A percentile compares a stretch with the other conserved stretches of the same genome.
phyloP scores from a whole-genome alignment of 2,888 invertebrate genomes.

The Pegoplata infirma region DNA sequence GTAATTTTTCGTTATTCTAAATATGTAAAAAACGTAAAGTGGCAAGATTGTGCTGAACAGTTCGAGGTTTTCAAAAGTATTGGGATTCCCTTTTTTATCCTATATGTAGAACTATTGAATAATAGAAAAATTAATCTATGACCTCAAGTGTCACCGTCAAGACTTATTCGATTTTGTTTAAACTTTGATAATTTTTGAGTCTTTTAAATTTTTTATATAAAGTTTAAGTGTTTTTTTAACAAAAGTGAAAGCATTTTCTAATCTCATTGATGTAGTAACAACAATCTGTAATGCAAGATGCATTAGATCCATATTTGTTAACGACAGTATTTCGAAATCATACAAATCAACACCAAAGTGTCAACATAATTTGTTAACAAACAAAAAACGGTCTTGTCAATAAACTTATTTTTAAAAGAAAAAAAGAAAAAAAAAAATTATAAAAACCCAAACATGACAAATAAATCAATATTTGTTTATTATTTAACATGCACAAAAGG shows the following conservation, averaged over 20 bases:
- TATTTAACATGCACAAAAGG: constrained; percentile 17
- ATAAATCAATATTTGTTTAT: constrained; percentile 3
- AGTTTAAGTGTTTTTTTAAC: too few species aligned
- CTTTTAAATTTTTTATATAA: too few species aligned
- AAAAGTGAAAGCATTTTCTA: background rate
- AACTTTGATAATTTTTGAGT: too few species aligned
- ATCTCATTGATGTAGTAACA: background rate
- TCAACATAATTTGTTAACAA: constrained; percentile 39
- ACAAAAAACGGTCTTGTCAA: constrained; percentile 40
- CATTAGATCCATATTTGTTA: constrained; percentile 39
- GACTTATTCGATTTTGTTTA: too few species aligned
- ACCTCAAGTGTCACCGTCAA: too few species aligned
- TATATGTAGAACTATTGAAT: too few species aligned
- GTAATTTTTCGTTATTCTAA: too few species aligned
- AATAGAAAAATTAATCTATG: too few species aligned
- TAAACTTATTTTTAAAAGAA: constrained; percentile 19
- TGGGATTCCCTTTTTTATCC: too few species aligned
- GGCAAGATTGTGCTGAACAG: too few species aligned
- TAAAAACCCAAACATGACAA: background rate
- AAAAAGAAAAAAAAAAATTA: constrained; percentile 7
- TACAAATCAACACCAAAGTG: background rate
- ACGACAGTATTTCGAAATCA: constrained; percentile 13
- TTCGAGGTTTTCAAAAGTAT: too few species aligned
- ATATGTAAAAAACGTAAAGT: too few species aligned
- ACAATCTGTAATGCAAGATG: background rate